Evolutionary conservation across 2,113 vertebrate genomes (phyloP).

Genomic region (Mormoops blainvillei): DNA sequence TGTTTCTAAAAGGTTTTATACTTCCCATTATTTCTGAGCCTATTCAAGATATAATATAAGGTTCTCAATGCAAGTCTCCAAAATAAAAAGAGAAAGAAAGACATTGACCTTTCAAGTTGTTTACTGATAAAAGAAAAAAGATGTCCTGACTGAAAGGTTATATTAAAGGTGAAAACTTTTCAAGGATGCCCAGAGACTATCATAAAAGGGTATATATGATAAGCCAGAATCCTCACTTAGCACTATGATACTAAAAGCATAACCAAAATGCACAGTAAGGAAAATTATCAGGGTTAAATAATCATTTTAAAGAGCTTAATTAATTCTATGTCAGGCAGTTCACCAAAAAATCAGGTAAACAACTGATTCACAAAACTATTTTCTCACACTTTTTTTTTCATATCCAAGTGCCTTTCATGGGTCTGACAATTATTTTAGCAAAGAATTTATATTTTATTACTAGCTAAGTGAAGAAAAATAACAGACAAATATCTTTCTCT

Average conservation of each 20-base stretch:
- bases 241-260: not conserved
- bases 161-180: constrained; percentile 40
- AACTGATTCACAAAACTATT: not conserved
- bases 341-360: not conserved
- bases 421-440: not conserved
- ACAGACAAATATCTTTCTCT: not conserved
- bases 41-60: not conserved
- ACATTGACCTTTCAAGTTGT: constrained; percentile 58
- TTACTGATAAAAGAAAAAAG: constrained; percentile 39
- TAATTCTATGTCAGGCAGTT: not conserved
- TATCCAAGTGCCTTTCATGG: not conserved
- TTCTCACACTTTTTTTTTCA: not conserved
- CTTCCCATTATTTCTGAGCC: not conserved
- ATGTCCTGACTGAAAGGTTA: constrained; percentile 33
- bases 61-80: constrained; percentile 29
- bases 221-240: constrained; percentile 4
- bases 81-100: constrained; percentile 51
- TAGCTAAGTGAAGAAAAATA: not conserved
- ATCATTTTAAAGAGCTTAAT: not conserved
- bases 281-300: not conserved
- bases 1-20: not conserved
- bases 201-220: not conserved
- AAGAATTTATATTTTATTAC: not conserved
- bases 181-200: constrained; percentile 15
- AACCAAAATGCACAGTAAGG: not conserved